Evolutionary conservation across 2,797 vertebrate species (phyloP).

Genomic region (Australoheros facetus): DNA sequence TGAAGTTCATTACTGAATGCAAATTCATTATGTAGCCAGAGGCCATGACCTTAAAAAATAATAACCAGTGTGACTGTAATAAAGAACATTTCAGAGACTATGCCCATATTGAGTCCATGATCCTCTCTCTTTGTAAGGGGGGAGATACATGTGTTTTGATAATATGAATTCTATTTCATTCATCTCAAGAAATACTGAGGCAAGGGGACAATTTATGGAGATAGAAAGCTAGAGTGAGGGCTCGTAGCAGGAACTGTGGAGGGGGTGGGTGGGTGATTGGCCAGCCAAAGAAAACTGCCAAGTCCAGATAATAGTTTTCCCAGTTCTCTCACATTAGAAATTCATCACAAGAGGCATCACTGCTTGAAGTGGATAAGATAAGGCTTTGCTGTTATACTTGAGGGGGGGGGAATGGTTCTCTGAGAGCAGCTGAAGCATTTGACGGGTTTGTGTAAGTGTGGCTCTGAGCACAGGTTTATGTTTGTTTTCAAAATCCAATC

Average conservation of each 20-base stretch:
- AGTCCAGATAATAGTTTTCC: slow-evolving; percentile 70
- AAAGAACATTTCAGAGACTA: slow-evolving; percentile 13
- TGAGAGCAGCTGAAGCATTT: slow-evolving; percentile 55
- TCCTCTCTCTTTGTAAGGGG: slow-evolving; percentile 21
- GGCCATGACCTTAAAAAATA: slow-evolving; percentile 10
- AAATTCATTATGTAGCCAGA: slow-evolving; percentile 7
- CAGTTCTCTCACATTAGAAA: slow-evolving; percentile 67
- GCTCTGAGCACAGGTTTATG: slow-evolving; percentile 43
- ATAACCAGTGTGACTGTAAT: slow-evolving; percentile 23
- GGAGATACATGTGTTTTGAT: slow-evolving; percentile 20
- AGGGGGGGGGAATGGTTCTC: slow-evolving; percentile 6
- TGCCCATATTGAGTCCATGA: slow-evolving; percentile 15
- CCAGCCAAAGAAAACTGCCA: slow-evolving; percentile 60
- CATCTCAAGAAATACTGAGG: slow-evolving; percentile 37
- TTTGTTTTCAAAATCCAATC: slow-evolving; percentile 54
- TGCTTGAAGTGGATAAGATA: slow-evolving; percentile 68
- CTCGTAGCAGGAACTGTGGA: slow-evolving; percentile 28
- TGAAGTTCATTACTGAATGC: not conserved
- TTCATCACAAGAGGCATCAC: slow-evolving; percentile 63
- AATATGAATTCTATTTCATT: slow-evolving; percentile 43
- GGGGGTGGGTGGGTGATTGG: slow-evolving; percentile 10
- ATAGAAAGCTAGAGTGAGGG: slow-evolving; percentile 31
- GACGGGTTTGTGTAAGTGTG: slow-evolving; percentile 44
- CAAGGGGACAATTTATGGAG: slow-evolving; percentile 41
- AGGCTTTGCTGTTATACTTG: slow-evolving; percentile 58